A percentile compares a stretch with the other conserved stretches of the same genome.
These are phyloP conservation scores for Agrilus planipennis DNA, from an alignment of 1,140 invertebrate species.

Conservation along the genomic window DNA sequence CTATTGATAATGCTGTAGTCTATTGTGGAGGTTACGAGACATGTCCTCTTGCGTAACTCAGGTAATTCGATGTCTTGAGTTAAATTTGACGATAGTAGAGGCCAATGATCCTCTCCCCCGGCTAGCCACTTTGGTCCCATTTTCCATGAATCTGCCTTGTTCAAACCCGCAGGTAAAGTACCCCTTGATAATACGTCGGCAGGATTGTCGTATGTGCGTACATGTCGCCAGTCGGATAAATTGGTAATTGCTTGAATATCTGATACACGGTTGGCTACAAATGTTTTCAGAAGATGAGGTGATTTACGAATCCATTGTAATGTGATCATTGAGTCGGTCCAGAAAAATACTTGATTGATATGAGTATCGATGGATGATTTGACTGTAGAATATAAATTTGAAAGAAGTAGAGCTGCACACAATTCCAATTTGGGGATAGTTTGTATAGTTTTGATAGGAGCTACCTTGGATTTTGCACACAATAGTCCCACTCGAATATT, in stretches of 20 bases:
- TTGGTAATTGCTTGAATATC: slow-evolving; percentile 27
- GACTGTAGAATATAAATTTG: background rate
- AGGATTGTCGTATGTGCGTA: slow-evolving; percentile 30
- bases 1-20: background rate
- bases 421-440: background rate
- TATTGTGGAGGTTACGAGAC: background rate
- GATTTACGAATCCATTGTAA: slow-evolving; percentile 21
- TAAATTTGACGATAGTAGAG: too few species aligned
- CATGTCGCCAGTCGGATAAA: slow-evolving; percentile 25
- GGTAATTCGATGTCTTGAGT: background rate
- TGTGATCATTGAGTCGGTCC: slow-evolving; percentile 13
- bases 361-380: background rate
- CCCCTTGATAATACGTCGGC: slow-evolving; percentile 35
- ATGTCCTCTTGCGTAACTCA: background rate
- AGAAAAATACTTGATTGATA: slow-evolving; percentile 1
- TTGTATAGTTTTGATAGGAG: background rate
- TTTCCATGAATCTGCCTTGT: slow-evolving; percentile 25
- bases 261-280: slow-evolving; percentile 27
- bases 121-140: slow-evolving; percentile 13
- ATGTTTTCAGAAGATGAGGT: slow-evolving; percentile 18
- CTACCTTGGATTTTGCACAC: background rate
- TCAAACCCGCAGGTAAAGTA: slow-evolving; percentile 13
- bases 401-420: background rate
- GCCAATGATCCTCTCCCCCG: background rate
- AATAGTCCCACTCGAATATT: background rate